These are phyloP conservation scores for Megalops cyprinoides DNA, from an alignment of 2,797 vertebrate genomes.

Conservation along the genomic window DNA sequence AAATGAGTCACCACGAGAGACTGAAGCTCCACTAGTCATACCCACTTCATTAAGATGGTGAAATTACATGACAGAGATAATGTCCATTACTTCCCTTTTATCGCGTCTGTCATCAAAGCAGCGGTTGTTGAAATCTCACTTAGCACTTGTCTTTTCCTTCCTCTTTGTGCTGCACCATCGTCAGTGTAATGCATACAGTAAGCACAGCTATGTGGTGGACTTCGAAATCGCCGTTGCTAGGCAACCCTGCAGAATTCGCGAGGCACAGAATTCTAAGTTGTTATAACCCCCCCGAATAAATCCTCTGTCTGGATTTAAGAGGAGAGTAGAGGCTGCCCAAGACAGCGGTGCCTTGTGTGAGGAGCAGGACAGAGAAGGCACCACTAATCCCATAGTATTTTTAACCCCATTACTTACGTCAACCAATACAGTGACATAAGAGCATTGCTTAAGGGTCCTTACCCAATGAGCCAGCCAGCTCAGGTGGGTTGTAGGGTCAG, in stretches of 20 bases:
- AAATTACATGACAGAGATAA: background rate
- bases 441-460: background rate
- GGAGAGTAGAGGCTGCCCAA: background rate
- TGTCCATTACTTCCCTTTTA: constrained; percentile 2
- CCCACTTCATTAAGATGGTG: background rate
- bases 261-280: background rate
- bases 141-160: background rate
- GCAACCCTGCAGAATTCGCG: constrained; percentile 1
- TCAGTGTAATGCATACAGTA: background rate
- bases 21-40: background rate
- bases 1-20: background rate
- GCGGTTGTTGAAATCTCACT: background rate
- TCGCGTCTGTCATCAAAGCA: background rate
- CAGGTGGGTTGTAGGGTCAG: background rate
- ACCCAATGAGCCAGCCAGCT: background rate
- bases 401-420: background rate
- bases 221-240: constrained; percentile 12
- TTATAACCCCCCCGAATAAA: background rate
- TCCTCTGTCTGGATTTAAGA: background rate
- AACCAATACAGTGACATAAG: background rate
- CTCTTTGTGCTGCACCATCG: background rate
- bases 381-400: background rate
- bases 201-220: background rate
- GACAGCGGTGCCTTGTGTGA: background rate
- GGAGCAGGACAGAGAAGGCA: background rate